Evolutionary conservation across 2,888 invertebrate genomes (phyloP), one percentile per base, ranked within the genome.

Genomic region (Cerastoderma edule): DNA sequence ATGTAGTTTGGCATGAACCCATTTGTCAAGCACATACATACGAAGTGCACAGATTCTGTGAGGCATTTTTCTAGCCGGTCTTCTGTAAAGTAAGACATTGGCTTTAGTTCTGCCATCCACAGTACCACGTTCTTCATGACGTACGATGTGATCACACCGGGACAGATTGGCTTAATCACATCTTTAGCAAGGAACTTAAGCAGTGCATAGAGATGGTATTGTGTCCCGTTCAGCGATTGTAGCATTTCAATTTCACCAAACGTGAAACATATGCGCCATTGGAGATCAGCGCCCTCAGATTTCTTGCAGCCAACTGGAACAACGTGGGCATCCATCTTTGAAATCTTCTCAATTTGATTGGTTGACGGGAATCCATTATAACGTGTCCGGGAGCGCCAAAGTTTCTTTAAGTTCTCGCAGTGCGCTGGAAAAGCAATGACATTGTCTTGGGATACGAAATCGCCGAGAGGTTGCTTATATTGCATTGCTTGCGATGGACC

Each of bases 231-330:
- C n/a, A n/a, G n/a, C n/a, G n/a, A n/a, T n/a, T 13, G 16, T 39
- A 10, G 10, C 39, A 39, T 39, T 16, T 53, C 24, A 6, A 53
- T n/a, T n/a, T 53, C 53, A 8, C n/a, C 53, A 10, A 24, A 16
- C 19, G 53, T 53, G 53, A n/a, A 53, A 22, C 53, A 53, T 8
- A 53, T 53, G 8, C 53, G 10, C 53, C 53, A 53, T 24, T 53
- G 53, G 8, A n/a, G n/a, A 24, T 53, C 53, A 8, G 19, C n/a
- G 22, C n/a, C 24, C 24, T 8, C 13, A n/a, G n/a, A 16, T 8
- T 24, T 22, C 53, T 53, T 53, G 22, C 53, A 53, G 53, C 53
- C 53, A 53, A 53, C 53, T 16, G 53, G 13, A 10, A 53, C 53
- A n/a, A 53, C 53, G n/a, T 53, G 39, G 39, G 39, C 39, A 8